Conservation (phyloP, 2,888 invertebrate species). For the Cylindroiulus punctatus region DNA sequence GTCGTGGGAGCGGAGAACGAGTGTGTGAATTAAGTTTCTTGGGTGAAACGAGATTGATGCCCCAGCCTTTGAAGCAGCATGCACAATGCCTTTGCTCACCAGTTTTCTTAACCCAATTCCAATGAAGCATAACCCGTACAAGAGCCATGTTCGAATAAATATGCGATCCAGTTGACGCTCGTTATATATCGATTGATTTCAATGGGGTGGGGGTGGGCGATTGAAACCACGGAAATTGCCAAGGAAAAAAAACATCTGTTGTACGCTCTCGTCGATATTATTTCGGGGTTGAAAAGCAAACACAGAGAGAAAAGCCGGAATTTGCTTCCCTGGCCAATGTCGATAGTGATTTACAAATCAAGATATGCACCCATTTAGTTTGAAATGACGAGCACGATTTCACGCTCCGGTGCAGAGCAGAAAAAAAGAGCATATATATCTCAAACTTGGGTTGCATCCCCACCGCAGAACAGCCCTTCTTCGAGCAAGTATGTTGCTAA, state of each 20-base stretch:
- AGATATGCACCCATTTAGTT: conserved; percentile 17
- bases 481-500: neutral
- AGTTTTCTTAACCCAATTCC: conserved; percentile 34
- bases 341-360: conserved; percentile 38
- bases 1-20: neutral
- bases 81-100: neutral
- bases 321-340: conserved; percentile 33
- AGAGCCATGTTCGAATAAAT: conserved; percentile 22
- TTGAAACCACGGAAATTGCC: neutral
- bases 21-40: conserved; percentile 22
- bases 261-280: conserved; percentile 29
- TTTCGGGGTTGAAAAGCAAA: conserved; percentile 30
- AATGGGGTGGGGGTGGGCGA: neutral
- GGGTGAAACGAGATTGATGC: neutral
- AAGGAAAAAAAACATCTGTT: neutral
- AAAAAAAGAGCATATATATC: conserved; percentile 1
- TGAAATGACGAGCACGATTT: conserved; percentile 42
- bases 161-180: neutral
- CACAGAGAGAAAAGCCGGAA: conserved; percentile 34
- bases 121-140: neutral
- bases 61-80: neutral
- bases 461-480: neutral
- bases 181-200: conserved; percentile 16
- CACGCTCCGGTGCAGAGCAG: neutral
- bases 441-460: neutral